These are phyloP conservation scores for Holothuria leucospilota DNA, from an alignment of 53 echinoderm and acorn worm species.

Conservation along the genomic window DNA sequence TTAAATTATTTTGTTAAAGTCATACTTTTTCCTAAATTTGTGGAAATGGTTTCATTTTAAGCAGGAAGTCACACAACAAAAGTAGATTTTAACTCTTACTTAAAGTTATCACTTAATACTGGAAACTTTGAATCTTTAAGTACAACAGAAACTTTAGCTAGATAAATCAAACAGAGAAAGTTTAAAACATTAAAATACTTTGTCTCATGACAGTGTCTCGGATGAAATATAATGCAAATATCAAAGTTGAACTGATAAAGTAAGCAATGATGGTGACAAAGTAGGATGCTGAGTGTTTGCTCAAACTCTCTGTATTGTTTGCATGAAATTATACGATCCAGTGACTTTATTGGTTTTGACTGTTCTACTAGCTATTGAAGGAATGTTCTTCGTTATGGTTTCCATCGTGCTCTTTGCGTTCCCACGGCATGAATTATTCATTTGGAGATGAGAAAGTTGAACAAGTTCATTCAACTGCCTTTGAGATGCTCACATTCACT, in stretches of 20 bases:
- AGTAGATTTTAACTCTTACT: too few species aligned
- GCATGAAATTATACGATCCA: constrained; percentile 45
- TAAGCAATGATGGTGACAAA: constrained; percentile 11
- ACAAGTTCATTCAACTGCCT: constrained; percentile 47
- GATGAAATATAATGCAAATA: constrained; percentile 33
- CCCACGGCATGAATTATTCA: constrained; percentile 32
- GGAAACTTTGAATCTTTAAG: too few species aligned
- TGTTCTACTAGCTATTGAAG: constrained; percentile 4
- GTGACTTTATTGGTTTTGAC: constrained; percentile 37
- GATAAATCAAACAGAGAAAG: background rate
- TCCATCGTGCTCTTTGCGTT: background rate
- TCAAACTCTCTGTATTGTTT: constrained; percentile 26
- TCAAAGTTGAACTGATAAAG: constrained; percentile 36
- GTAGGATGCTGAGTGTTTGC: constrained; percentile 22
- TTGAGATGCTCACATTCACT: background rate
- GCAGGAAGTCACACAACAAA: too few species aligned
- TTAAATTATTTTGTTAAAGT: too few species aligned
- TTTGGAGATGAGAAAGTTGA: constrained; percentile 18
- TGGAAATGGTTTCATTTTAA: too few species aligned
- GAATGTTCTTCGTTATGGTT: constrained; percentile 13
- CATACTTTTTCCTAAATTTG: too few species aligned
- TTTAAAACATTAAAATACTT: background rate
- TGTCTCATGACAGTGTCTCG: background rate
- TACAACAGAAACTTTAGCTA: too few species aligned
- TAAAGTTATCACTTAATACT: too few species aligned